Conservation (phyloP, 2,888 invertebrate genomes). For the Drosophila peninsularis region DNA sequence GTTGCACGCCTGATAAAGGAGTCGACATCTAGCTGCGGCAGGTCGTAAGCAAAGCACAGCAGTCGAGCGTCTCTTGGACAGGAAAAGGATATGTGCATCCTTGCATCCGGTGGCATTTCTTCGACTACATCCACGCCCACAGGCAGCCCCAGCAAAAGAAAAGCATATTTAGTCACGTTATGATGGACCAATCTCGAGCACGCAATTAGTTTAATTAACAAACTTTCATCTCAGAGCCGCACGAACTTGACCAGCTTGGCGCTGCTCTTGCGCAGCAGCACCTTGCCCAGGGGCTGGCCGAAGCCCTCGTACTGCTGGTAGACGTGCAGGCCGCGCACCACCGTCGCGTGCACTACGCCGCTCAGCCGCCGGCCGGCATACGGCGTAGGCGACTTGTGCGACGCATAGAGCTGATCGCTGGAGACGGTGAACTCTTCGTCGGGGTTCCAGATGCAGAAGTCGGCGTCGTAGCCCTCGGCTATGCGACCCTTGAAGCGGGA, state of each 20-base stretch:
- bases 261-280: constrained; percentile 79
- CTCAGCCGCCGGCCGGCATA: constrained; percentile 87
- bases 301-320: constrained; percentile 85
- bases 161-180: neutral
- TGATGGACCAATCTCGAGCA: constrained; percentile 4
- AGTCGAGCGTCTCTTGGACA: constrained; percentile 4
- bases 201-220: constrained; percentile 52
- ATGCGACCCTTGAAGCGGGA: constrained; percentile 87
- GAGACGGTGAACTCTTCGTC: constrained; percentile 87
- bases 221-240: constrained; percentile 59
- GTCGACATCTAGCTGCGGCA: constrained; percentile 23
- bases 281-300: constrained; percentile 83
- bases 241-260: constrained; percentile 84
- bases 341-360: constrained; percentile 88
- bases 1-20: constrained; percentile 63
- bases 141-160: neutral
- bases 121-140: too few species aligned
- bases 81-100: constrained; percentile 10
- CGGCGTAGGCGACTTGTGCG: constrained; percentile 89
- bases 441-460: constrained; percentile 90
- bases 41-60: neutral
- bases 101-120: neutral
- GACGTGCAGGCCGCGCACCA: constrained; percentile 88
- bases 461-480: constrained; percentile 88
- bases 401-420: constrained; percentile 87